phyloP scores from a whole-genome alignment of 2,888 invertebrate genomes.

The Baccha elongata region DNA sequence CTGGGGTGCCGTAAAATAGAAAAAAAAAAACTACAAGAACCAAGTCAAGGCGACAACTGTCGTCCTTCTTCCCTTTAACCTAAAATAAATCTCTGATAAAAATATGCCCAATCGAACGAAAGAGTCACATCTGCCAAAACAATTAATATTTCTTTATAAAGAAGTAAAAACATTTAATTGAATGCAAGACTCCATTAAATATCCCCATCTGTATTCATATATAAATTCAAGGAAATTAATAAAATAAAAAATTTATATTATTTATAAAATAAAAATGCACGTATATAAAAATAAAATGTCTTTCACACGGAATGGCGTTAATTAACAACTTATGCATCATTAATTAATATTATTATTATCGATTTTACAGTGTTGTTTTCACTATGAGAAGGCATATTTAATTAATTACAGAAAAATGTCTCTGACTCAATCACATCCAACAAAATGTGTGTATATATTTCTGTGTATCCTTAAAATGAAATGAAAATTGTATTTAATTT shows the following conservation, averaged over 20 bases:
- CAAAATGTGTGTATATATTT: background rate
- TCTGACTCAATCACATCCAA: conserved; percentile 15
- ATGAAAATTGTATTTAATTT: conserved; percentile 45
- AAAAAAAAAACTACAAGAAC: too few species aligned
- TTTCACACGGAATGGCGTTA: conserved; percentile 31
- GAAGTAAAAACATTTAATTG: background rate
- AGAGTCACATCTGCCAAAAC: too few species aligned
- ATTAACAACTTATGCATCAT: conserved; percentile 68
- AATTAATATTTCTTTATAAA: too few species aligned
- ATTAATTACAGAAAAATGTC: conserved; percentile 37
- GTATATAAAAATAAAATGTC: conserved; percentile 9
- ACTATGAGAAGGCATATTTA: conserved; percentile 40
- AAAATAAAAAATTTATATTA: too few species aligned
- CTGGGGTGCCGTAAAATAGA: too few species aligned
- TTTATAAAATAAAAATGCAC: conserved; percentile 11
- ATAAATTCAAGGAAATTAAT: background rate
- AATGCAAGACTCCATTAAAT: conserved; percentile 23
- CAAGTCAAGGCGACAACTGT: too few species aligned
- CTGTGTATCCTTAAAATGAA: conserved; percentile 53
- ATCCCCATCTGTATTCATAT: background rate
- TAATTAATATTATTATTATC: too few species aligned
- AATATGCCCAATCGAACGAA: too few species aligned
- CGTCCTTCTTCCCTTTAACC: too few species aligned
- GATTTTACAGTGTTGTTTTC: conserved; percentile 11
- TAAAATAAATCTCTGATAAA: too few species aligned